Evolutionary conservation across 2,888 invertebrate species (phyloP).

Genomic region (Troides oblongomaculatus): DNA sequence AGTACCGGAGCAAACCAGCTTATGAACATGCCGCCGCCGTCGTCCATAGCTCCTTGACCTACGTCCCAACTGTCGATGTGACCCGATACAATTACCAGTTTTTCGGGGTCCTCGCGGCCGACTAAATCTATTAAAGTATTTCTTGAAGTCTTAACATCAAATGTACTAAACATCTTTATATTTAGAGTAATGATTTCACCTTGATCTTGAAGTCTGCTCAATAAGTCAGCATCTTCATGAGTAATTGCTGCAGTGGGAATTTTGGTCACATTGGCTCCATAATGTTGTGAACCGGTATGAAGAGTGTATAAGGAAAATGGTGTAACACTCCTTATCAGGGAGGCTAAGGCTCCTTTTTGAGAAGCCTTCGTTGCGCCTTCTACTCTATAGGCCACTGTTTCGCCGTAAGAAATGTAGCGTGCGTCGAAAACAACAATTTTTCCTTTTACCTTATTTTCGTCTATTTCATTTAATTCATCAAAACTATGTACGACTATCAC

Average conservation of each 20-base stretch:
- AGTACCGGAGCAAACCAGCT: conserved; percentile 87
- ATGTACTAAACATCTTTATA: conserved; percentile 82
- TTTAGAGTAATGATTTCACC: conserved; percentile 65
- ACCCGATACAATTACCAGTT: conserved; percentile 87
- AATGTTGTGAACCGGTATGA: conserved; percentile 86
- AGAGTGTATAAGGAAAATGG: conserved; percentile 87
- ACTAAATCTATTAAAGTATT: conserved; percentile 85
- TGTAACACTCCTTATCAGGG: conserved; percentile 85
- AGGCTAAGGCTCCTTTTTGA: conserved; percentile 85
- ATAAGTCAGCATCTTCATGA: conserved; percentile 86
- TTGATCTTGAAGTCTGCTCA: conserved; percentile 81
- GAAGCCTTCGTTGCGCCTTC: conserved; percentile 84
- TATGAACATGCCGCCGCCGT: conserved; percentile 90
- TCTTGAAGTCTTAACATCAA: conserved; percentile 80
- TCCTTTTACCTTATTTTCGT: conserved; percentile 72
- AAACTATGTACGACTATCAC: conserved; percentile 85
- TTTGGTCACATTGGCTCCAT: conserved; percentile 77
- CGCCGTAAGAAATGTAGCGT: conserved; percentile 81
- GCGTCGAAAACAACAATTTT: conserved; percentile 90
- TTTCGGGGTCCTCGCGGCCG: conserved; percentile 68
- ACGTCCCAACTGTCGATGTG: conserved; percentile 95
- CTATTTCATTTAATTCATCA: conserved; percentile 79
- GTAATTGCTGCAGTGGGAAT: conserved; percentile 88
- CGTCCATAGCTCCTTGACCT: conserved; percentile 95
- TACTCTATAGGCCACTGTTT: conserved; percentile 83